Evolutionary conservation across 1,140 invertebrate genomes (phyloP), one percentile per base, ranked within the genome.

Genomic region (Batillaria attramentaria): DNA sequence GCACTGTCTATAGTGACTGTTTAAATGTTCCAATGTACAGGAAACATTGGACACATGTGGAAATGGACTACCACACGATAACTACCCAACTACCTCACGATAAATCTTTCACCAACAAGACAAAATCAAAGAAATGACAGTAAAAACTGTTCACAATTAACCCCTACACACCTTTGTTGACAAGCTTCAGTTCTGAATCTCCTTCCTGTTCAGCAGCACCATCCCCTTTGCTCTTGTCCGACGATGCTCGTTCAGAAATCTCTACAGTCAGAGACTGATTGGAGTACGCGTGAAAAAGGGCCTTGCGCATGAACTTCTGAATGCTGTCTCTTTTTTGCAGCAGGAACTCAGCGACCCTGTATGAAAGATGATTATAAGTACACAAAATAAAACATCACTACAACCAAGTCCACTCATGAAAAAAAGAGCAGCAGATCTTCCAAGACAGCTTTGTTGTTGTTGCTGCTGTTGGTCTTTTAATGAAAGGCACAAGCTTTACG

Each of bases 251-350:
- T 39, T 75, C 73, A 2, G 39, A 39, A 10, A 75, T 62, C 57
- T 75, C 73, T 57, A 75, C 57, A 31, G 37, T 75, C 4, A 75
- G 13, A n/a, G 16, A 24, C 13, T 62, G 46, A n/a, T 33, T 37
- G 4, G 54, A 41, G 42, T 39, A 75, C 35, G 50, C 41, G 37
- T 62, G 54, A 50, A 50, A 75, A 33, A 75, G 18, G 4, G 62
- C 37, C 57, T 75, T 75, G 35, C 73, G 73, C 73, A 75, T 75
- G 57, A 75, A 75, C 57, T 62, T 75, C 57, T 75, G 73, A 62
- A 75, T 75, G 54, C 73, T 42, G 35, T n/a, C 28, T 1, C 18
- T 4, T 42, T 75, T 57, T 20, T 75, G 41, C 35, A 75, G 54
- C 1, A 75, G 73, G 42, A 75, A 75, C n/a, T 75, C 73, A 39